Conservation (phyloP, 2,888 invertebrate species). For the Mesopsocus fuscifrons region DNA sequence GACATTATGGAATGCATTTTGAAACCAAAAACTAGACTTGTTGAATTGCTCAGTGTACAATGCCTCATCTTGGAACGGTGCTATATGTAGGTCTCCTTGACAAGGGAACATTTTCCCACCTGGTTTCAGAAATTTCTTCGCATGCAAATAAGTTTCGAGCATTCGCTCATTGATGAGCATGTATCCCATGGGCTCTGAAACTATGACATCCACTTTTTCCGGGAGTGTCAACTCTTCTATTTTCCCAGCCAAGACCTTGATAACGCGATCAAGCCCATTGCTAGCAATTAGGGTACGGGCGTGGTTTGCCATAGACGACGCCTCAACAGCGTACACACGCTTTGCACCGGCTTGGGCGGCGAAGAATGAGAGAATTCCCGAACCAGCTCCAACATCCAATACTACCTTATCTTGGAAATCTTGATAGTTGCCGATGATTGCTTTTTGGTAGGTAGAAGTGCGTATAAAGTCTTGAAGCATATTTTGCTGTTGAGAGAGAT, state of each 20-base stretch:
- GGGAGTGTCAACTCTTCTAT: slow-evolving; percentile 95
- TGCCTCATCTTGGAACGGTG: slow-evolving; percentile 94
- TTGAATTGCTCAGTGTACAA: slow-evolving; percentile 96
- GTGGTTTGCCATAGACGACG: slow-evolving; percentile 95
- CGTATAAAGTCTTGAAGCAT: slow-evolving; percentile 99
- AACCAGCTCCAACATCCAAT: slow-evolving; percentile 95
- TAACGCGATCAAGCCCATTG: slow-evolving; percentile 73
- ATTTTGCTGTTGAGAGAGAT: slow-evolving; percentile 97
- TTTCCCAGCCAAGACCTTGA: slow-evolving; percentile 89
- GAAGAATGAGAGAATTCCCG: slow-evolving; percentile 95
- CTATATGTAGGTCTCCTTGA: slow-evolving; percentile 89
- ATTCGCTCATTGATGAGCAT: slow-evolving; percentile 98
- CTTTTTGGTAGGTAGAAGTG: slow-evolving; percentile 95
- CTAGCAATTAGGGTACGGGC: slow-evolving; percentile 72
- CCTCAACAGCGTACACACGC: slow-evolving; percentile 97
- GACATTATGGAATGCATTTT: slow-evolving; percentile 94
- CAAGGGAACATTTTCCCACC: slow-evolving; percentile 92
- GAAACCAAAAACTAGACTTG: slow-evolving; percentile 96
- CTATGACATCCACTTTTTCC: slow-evolving; percentile 89
- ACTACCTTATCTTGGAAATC: slow-evolving; percentile 88
- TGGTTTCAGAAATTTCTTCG: slow-evolving; percentile 91
- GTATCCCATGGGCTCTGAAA: slow-evolving; percentile 99
- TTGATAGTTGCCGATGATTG: slow-evolving; percentile 78
- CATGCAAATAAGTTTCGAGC: slow-evolving; percentile 96
- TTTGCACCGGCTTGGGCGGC: slow-evolving; percentile 94